Conservation (phyloP, 2,888 invertebrate genomes). For the Julus scanicus region DNA sequence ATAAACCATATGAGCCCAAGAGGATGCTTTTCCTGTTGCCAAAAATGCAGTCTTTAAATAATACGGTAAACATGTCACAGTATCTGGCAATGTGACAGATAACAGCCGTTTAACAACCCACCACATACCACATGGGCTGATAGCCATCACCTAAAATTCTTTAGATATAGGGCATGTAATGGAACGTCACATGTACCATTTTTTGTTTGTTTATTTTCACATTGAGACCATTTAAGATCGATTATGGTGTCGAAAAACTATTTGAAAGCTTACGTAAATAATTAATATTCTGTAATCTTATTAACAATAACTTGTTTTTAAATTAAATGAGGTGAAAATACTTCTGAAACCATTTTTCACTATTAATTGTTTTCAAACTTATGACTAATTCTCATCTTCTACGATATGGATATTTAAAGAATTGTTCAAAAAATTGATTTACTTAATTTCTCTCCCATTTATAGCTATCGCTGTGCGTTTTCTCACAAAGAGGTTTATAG, state of each 20-base stretch:
- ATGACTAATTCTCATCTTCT: not conserved
- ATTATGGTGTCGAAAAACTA: too few species aligned
- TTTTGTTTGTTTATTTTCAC: not conserved
- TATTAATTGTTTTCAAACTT: not conserved
- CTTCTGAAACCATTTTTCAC: too few species aligned
- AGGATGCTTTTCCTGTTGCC: not conserved
- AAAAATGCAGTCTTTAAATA: slow-evolving; percentile 30
- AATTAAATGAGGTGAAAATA: too few species aligned
- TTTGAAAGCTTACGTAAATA: too few species aligned
- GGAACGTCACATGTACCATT: not conserved
- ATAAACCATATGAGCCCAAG: not conserved
- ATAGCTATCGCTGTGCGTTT: slow-evolving; percentile 82
- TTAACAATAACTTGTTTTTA: too few species aligned
- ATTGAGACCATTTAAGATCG: not conserved
- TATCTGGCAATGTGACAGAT: slow-evolving; percentile 39
- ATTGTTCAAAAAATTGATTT: too few species aligned
- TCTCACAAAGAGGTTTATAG: slow-evolving; percentile 91
- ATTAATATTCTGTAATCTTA: too few species aligned
- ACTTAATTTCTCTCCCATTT: slow-evolving; percentile 57
- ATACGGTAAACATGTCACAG: slow-evolving; percentile 30
- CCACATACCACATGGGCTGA: not conserved
- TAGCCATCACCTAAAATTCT: slow-evolving; percentile 17
- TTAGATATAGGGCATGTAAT: not conserved
- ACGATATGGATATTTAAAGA: too few species aligned
- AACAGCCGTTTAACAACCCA: not conserved